Percentiles rank a stretch among this genome's conserved stretches.
Conservation (phyloP, 2,113 vertebrate genomes). For the Pogona vitticeps region DNA sequence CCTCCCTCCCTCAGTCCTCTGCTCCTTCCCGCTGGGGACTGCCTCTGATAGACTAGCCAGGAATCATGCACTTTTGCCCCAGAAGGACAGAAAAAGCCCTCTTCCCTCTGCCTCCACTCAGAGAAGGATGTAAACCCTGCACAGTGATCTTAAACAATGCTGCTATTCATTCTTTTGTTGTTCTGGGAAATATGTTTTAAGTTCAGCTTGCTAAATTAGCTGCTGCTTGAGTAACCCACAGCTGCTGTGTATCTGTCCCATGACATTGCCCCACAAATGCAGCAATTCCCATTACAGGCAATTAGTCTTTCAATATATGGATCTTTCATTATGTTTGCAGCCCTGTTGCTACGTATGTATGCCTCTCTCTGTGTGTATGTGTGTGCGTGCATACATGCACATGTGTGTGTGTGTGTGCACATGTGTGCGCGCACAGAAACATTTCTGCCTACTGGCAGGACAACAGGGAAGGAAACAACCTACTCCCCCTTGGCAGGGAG, state of each 20-base stretch:
- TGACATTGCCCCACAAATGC: conserved; percentile 53
- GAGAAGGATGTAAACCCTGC: conserved; percentile 67
- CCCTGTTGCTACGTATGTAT: conserved; percentile 35
- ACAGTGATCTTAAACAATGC: conserved; percentile 69
- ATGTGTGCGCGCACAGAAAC: neutral
- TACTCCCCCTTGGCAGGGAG: too few species aligned
- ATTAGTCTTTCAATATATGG: conserved; percentile 47
- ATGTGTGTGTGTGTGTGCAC: too few species aligned
- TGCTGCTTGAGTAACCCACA: conserved; percentile 69
- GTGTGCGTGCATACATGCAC: neutral
- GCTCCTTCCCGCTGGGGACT: conserved; percentile 64
- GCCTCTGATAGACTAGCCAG: conserved; percentile 68
- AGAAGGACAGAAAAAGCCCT: conserved; percentile 65
- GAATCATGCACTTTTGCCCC: conserved; percentile 70
- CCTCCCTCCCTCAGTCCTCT: conserved; percentile 67
- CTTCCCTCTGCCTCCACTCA: conserved; percentile 65
- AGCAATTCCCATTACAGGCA: conserved; percentile 35
- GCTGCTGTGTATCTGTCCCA: conserved; percentile 61
- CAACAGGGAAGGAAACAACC: too few species aligned
- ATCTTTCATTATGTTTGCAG: conserved; percentile 46
- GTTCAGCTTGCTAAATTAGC: conserved; percentile 69
- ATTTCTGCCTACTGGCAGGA: too few species aligned
- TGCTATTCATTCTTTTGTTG: conserved; percentile 69
- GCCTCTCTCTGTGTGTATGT: neutral
- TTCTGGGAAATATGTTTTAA: conserved; percentile 72